A percentile compares a stretch with the other conserved stretches of the same genome.
Evolutionary conservation across 2,113 vertebrate genomes (phyloP).

Genomic region (Coracopsis vasa): DNA sequence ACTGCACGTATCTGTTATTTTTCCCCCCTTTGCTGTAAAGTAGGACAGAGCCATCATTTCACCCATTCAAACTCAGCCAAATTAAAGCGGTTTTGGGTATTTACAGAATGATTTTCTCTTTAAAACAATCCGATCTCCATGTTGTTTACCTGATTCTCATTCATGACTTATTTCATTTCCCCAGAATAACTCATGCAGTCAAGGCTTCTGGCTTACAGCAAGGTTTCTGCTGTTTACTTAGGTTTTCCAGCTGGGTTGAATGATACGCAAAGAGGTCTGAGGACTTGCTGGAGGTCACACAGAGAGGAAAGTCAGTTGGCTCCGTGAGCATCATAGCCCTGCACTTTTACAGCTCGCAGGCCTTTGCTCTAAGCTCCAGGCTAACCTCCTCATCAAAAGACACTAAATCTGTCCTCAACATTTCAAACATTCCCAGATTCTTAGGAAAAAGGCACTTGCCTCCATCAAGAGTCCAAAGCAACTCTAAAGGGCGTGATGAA

Average conservation of each 20-base stretch:
- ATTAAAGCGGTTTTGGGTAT: not conserved
- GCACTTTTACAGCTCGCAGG: conserved; percentile 25
- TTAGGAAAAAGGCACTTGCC: conserved; percentile 12
- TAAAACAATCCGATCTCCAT: not conserved
- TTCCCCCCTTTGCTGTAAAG: not conserved
- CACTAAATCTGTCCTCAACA: conserved; percentile 25
- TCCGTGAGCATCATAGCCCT: not conserved
- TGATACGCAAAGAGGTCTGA: conserved; percentile 35
- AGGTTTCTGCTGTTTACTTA: conserved; percentile 51
- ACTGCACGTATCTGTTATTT: not conserved
- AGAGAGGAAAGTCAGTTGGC: conserved; percentile 32
- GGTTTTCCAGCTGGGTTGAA: conserved; percentile 59
- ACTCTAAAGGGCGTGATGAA: not conserved
- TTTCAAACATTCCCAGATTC: not conserved
- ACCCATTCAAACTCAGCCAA: not conserved
- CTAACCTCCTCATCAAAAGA: conserved; percentile 46
- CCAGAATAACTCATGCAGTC: not conserved
- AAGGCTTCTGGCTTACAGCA: conserved; percentile 41
- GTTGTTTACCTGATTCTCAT: conserved; percentile 18
- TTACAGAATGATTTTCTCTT: not conserved
- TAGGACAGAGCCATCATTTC: not conserved
- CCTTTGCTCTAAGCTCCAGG: conserved; percentile 21
- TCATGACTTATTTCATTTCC: not conserved
- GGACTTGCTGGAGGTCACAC: conserved; percentile 42
- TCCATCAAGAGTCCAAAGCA: not conserved